These are phyloP conservation scores for Nephrocerus scutellatus DNA, from an alignment of 2,888 invertebrate genomes.

Conservation along the genomic window DNA sequence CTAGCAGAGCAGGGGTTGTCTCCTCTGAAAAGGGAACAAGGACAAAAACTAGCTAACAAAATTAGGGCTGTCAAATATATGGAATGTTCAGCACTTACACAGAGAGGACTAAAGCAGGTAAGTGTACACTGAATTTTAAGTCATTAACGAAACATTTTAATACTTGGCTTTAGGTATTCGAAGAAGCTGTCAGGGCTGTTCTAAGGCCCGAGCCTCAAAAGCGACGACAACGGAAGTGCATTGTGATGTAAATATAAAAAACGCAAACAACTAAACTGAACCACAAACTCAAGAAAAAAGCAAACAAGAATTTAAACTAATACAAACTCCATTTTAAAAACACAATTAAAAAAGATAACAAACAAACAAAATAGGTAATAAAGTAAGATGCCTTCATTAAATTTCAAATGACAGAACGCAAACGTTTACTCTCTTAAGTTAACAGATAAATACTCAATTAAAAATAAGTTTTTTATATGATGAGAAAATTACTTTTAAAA, in stretches of 20 bases:
- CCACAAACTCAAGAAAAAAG: too few relatives aligned
- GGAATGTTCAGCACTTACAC: constrained; percentile 98
- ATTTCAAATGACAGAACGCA: too few relatives aligned
- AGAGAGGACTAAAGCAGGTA: constrained; percentile 90
- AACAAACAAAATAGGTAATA: too few relatives aligned
- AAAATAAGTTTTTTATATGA: too few relatives aligned
- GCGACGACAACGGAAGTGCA: constrained; percentile 87
- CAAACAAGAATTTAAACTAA: constrained; percentile 1
- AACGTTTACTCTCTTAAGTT: too few relatives aligned
- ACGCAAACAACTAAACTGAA: too few relatives aligned
- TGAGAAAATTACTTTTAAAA: too few relatives aligned
- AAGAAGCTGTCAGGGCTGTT: constrained; percentile 96
- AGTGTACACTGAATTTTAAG: constrained; percentile 32
- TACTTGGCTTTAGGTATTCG: constrained; percentile 73
- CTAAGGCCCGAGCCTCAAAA: constrained; percentile 94
- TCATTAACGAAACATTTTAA: background rate
- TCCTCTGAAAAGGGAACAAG: constrained; percentile 95
- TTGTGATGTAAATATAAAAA: constrained; percentile 61
- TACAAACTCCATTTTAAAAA: constrained; percentile 10
- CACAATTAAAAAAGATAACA: constrained; percentile 17
- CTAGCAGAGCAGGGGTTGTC: constrained; percentile 91
- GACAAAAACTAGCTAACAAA: constrained; percentile 96
- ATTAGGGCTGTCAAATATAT: constrained; percentile 97
- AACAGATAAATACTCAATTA: too few relatives aligned
- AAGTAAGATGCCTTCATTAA: too few relatives aligned